Evolutionary conservation across 2,888 invertebrate genomes (phyloP), one percentile per base, ranked within the genome.

Genomic region (Schizaphis graminum): DNA sequence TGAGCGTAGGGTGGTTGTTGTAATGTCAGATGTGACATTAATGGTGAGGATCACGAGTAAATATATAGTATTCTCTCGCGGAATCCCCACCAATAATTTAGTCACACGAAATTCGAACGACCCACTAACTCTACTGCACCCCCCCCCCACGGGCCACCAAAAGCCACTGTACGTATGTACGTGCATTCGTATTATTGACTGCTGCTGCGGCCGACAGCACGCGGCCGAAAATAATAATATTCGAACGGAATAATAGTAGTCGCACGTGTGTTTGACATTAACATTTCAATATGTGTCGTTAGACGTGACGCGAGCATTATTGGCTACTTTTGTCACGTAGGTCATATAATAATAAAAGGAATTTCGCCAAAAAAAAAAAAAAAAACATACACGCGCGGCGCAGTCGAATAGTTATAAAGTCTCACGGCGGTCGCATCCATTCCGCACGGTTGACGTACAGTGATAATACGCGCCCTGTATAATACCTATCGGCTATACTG

Each of bases 251-350:
- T 35, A 77, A 77, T 77, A 77, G 21, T 7, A n/a, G n/a, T 16
- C 11, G 35, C 77, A 21, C 16, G 67, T n/a, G 26, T 35, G 84
- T 56, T 61, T 56, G 84, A 84, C 91, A 85, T 91, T 85, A 85
- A 85, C 91, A 91, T 91, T 56, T 91, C 85, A 91, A 91, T 91
- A 44, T 57, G 56, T 91, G 86, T 88, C 88, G 56, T 86, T 86
- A 86, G 26, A 86, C 86, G 28, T 86, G 61, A 90, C 90, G 57
- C 28, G 28, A 89, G 16, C 28, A 24, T n/a, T 28, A 35, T 91
- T 85, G 91, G 91, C 57, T 56, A 91, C 84, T 91, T 85, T 91
- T 57, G 91, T 91, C 91, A 91, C 91, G 91, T 91, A 53, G 5
- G 49, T 77, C 21, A 21, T 77, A 77, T 21, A 35, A 77, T 77